phyloP scores from a whole-genome alignment of 2,113 vertebrate species.

The Neofelis nebulosa region DNA sequence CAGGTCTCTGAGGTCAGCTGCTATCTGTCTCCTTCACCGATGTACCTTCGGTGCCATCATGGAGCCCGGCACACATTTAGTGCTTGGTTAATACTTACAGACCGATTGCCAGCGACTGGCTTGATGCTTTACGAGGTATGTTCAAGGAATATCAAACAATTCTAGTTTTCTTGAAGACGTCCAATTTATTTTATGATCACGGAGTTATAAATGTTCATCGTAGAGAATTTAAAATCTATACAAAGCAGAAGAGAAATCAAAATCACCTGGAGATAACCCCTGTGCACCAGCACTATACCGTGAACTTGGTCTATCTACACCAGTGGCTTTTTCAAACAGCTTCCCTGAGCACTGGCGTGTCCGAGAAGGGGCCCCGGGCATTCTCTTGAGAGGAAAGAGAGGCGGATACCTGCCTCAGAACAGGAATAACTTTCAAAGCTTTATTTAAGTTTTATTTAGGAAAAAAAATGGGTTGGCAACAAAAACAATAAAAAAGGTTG shows the following conservation, averaged over 20 bases:
- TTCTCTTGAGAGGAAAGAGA: neutral
- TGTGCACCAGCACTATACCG: accelerated
- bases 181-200: neutral
- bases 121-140: neutral
- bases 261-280: too few species aligned
- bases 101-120: neutral
- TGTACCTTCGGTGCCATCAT: accelerated
- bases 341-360: accelerated
- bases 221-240: neutral
- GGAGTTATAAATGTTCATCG: neutral
- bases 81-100: neutral
- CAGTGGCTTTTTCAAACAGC: accelerated
- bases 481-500: neutral
- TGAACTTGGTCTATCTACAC: neutral
- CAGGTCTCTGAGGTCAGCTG: neutral
- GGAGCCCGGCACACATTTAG: neutral
- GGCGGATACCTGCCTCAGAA: neutral
- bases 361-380: accelerated
- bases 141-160: neutral
- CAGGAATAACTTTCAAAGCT: neutral
- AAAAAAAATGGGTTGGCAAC: neutral
- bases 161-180: neutral
- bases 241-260: neutral
- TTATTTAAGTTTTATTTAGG: neutral
- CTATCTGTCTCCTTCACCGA: accelerated